Conservation (phyloP, 2,797 vertebrate genomes). For the Pampus argenteus region DNA sequence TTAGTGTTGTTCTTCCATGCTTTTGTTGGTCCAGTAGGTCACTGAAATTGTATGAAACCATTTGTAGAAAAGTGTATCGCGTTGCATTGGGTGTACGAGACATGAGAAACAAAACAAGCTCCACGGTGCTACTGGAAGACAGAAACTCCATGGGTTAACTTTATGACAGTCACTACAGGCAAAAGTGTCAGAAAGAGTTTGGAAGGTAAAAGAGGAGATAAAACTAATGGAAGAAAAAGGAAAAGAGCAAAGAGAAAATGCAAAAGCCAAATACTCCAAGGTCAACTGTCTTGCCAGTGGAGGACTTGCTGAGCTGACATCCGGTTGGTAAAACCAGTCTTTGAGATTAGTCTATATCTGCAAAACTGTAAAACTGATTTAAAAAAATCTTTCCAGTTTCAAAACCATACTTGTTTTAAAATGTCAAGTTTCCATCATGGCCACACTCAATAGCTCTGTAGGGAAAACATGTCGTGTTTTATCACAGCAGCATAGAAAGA, state of each 20-base stretch:
- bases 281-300: not conserved
- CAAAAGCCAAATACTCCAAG: not conserved
- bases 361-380: not conserved
- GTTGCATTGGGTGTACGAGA: too few species aligned
- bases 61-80: too few species aligned
- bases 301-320: not conserved
- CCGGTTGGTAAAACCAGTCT: not conserved
- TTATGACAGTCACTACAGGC: not conserved
- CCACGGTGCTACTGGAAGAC: too few species aligned
- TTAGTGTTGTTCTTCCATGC: too few species aligned
- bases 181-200: not conserved
- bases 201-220: not conserved
- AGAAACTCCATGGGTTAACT: too few species aligned
- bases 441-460: conserved; percentile 39
- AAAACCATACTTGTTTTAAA: conserved; percentile 15
- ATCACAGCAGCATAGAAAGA: conserved; percentile 55
- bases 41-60: too few species aligned
- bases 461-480: conserved; percentile 63
- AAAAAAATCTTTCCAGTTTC: not conserved
- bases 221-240: not conserved
- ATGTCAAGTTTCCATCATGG: conserved; percentile 33
- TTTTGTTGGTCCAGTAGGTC: too few species aligned
- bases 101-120: too few species aligned
- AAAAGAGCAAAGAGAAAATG: not conserved
- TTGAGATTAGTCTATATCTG: not conserved